These are phyloP conservation scores for Intellagama lesueurii DNA, from an alignment of 2,797 vertebrate species.

Conservation along the genomic window DNA sequence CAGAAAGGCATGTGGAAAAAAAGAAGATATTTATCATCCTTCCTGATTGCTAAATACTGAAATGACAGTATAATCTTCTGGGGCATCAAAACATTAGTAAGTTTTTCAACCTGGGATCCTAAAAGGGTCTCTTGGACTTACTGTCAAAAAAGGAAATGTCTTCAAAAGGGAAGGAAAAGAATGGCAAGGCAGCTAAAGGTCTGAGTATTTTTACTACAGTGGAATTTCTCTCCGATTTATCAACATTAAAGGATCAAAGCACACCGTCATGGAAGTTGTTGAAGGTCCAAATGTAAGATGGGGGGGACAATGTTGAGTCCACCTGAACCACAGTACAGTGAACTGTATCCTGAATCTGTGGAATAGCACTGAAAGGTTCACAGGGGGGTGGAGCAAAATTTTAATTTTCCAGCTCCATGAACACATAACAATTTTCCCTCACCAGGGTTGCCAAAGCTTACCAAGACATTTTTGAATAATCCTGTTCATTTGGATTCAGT, in stretches of 20 bases:
- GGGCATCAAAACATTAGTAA: not conserved
- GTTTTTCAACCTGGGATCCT: not conserved
- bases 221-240: not conserved
- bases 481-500: not conserved
- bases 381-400: not conserved
- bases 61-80: not conserved
- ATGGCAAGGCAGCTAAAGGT: not conserved
- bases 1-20: not conserved
- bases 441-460: not conserved
- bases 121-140: not conserved
- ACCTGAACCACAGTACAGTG: not conserved
- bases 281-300: not conserved
- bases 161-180: too few species aligned
- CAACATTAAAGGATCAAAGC: not conserved
- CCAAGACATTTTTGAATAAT: not conserved
- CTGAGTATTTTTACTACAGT: not conserved
- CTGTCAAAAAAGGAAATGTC: not conserved
- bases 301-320: too few species aligned
- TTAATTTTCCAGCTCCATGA: constrained; percentile 9
- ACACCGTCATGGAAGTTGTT: not conserved
- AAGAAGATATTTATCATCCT: not conserved
- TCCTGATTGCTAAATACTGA: not conserved
- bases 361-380: not conserved
- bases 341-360: not conserved
- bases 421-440: not conserved